These are phyloP conservation scores for Octopus sinensis DNA, from an alignment of 1,140 invertebrate genomes.

Conservation along the genomic window DNA sequence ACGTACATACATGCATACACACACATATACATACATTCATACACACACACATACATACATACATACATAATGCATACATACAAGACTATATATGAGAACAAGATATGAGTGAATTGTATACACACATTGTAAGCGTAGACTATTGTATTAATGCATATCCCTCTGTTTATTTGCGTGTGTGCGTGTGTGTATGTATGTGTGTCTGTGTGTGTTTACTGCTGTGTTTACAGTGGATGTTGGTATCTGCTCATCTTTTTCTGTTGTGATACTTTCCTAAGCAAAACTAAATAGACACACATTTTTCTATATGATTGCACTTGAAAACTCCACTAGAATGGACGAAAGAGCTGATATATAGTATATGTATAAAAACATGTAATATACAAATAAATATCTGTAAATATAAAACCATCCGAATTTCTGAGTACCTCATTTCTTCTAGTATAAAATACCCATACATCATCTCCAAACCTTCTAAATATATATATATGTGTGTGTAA, in stretches of 20 bases:
- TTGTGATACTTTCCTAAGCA: not conserved
- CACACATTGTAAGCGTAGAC: not conserved
- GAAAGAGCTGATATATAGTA: no score
- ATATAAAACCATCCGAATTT: no score
- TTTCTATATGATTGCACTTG: constrained; percentile 2
- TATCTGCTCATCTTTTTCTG: not conserved
- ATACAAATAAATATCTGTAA: no score
- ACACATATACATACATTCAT: no score
- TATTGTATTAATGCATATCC: not conserved
- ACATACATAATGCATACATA: not conserved
- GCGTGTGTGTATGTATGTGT: not conserved
- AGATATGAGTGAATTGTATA: no score
- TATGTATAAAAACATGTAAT: no score
- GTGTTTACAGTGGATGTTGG: not conserved
- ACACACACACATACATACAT: no score
- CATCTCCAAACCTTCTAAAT: no score
- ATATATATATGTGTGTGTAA: no score
- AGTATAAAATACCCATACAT: no score
- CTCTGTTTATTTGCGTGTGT: not conserved
- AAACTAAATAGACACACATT: not conserved
- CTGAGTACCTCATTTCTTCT: no score
- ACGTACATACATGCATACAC: not conserved
- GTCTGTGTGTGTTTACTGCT: not conserved
- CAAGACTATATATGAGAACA: not conserved
- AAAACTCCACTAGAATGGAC: no score